A percentile compares a stretch with the other conserved stretches of the same genome.
phyloP scores from a whole-genome alignment of 2,888 invertebrate genomes.

The Buathra laborator region DNA sequence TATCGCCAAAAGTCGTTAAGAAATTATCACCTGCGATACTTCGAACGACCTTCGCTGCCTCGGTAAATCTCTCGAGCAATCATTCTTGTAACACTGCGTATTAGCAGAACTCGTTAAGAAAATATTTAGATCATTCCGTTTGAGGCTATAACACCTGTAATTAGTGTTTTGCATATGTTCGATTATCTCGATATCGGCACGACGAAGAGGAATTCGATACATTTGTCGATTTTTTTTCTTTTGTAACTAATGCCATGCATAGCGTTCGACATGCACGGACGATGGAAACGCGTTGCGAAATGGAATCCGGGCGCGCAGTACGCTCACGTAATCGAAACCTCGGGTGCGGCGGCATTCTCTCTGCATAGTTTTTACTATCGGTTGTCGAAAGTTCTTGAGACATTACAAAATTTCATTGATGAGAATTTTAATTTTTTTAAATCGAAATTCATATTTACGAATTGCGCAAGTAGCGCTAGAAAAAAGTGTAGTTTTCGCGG shows the following conservation, averaged over 20 bases:
- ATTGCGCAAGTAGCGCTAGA: background rate
- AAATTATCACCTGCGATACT: background rate
- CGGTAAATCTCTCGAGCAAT: background rate
- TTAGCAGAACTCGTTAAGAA: slow-evolving; percentile 9
- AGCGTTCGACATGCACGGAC: slow-evolving; percentile 41
- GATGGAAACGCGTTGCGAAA: slow-evolving; percentile 57
- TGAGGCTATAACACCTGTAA: slow-evolving; percentile 26
- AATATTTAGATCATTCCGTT: slow-evolving; percentile 7
- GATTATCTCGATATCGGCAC: slow-evolving; percentile 30
- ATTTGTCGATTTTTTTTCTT: background rate
- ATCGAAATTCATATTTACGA: background rate
- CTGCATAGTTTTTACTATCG: slow-evolving; percentile 39
- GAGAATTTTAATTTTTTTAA: background rate
- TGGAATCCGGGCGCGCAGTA: slow-evolving; percentile 33
- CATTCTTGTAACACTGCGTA: background rate
- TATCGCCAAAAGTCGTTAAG: background rate
- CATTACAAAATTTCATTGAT: background rate
- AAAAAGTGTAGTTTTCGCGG: no score
- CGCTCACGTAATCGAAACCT: slow-evolving; percentile 59
- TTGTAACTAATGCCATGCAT: slow-evolving; percentile 4
- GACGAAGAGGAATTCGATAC: slow-evolving; percentile 28
- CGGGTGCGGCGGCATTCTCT: slow-evolving; percentile 33
- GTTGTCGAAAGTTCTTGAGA: slow-evolving; percentile 37
- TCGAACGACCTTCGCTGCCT: background rate
- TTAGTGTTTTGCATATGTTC: slow-evolving; percentile 16